Conservation (phyloP, 2,797 vertebrate genomes). For the Mus spretus region DNA sequence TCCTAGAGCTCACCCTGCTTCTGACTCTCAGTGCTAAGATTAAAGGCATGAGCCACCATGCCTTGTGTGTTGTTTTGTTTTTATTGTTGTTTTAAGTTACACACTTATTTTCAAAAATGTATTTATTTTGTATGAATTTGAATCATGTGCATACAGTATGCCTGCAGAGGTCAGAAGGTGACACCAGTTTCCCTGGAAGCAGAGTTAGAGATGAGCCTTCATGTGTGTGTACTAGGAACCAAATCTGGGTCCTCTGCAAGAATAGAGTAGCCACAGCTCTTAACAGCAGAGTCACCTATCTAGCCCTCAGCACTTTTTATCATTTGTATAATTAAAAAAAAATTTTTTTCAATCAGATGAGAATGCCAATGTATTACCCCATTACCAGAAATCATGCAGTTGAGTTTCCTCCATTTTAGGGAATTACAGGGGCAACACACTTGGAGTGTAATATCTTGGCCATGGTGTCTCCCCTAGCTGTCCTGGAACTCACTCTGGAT, state of each 20-base stretch:
- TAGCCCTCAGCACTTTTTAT: neutral
- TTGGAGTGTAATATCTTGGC: neutral
- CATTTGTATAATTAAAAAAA: neutral
- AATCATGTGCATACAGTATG: neutral
- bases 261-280: neutral
- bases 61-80: neutral
- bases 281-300: neutral
- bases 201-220: neutral
- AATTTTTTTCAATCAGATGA: neutral
- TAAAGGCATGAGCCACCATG: neutral
- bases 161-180: neutral
- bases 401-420: neutral
- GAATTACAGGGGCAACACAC: neutral
- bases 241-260: neutral
- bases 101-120: neutral
- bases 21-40: neutral
- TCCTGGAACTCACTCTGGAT: neutral
- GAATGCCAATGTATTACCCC: neutral
- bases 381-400: too few relatives aligned
- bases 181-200: neutral
- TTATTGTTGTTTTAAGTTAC: neutral
- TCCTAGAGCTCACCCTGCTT: neutral
- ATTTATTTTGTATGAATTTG: neutral
- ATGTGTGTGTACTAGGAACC: neutral
- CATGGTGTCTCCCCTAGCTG: neutral